phyloP scores from a whole-genome alignment of 2,888 invertebrate species.

The Ochropacha duplaris region DNA sequence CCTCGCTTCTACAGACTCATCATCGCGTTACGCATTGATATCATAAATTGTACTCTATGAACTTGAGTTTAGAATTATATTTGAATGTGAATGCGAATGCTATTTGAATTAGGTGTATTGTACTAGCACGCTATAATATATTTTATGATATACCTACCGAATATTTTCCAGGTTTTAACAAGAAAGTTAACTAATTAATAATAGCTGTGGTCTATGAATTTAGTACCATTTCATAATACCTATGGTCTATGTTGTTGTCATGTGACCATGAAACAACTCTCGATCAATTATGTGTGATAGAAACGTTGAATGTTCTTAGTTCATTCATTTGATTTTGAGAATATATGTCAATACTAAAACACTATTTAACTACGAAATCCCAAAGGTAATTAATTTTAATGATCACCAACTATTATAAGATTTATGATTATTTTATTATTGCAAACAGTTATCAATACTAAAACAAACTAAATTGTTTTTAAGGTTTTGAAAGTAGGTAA shows the following conservation, averaged over 20 bases:
- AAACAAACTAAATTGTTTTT: background rate
- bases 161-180: too few species aligned
- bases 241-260: too few species aligned
- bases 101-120: too few species aligned
- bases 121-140: too few species aligned
- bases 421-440: background rate
- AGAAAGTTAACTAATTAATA: too few species aligned
- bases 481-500: too few species aligned
- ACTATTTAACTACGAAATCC: background rate
- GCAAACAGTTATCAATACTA: background rate
- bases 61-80: background rate
- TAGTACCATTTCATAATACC: too few species aligned
- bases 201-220: too few species aligned
- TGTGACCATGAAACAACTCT: too few species aligned
- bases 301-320: background rate
- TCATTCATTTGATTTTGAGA: background rate
- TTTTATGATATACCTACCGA: too few species aligned
- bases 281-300: background rate
- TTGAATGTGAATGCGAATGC: background rate
- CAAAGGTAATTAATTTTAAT: background rate
- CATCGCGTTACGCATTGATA: conserved; percentile 27
- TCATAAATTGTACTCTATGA: background rate
- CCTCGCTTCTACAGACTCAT: conserved; percentile 41
- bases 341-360: background rate
- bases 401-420: background rate